Conservation (phyloP, 2,888 invertebrate genomes). For the Sialis fuliginosa region DNA sequence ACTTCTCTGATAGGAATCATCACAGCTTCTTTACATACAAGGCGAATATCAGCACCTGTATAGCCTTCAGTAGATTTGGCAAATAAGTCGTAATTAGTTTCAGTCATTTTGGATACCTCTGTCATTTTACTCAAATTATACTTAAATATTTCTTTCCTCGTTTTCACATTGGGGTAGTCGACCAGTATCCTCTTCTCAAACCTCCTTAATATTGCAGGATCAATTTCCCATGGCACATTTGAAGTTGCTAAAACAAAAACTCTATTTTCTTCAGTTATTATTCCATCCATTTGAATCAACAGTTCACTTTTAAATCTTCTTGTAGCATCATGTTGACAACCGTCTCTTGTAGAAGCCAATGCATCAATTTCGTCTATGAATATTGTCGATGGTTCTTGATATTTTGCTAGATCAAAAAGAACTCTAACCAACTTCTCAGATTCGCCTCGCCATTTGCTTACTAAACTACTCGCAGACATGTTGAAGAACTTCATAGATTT, state of each 20-base stretch:
- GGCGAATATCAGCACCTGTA: constrained; percentile 75
- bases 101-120: constrained; percentile 26
- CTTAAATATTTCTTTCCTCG: constrained; percentile 50
- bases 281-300: constrained; percentile 71
- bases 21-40: constrained; percentile 76
- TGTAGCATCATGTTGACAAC: constrained; percentile 71
- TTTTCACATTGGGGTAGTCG: constrained; percentile 49
- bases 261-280: constrained; percentile 37
- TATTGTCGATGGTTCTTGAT: constrained; percentile 74
- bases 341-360: constrained; percentile 46
- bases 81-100: constrained; percentile 28
- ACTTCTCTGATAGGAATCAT: constrained; percentile 62
- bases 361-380: constrained; percentile 90
- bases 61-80: constrained; percentile 49
- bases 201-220: constrained; percentile 70
- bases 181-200: constrained; percentile 76
- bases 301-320: constrained; percentile 78
- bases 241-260: constrained; percentile 74
- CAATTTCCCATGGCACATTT: constrained; percentile 87
- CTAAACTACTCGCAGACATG: constrained; percentile 69
- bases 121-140: constrained; percentile 35
- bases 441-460: constrained; percentile 95
- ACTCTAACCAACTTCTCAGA: constrained; percentile 84
- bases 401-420: constrained; percentile 71
- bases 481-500: constrained; percentile 69